Percentiles rank a stretch among this genome's conserved stretches.
Conservation (phyloP, 2,797 vertebrate genomes). For the Bucorvus abyssinicus region DNA sequence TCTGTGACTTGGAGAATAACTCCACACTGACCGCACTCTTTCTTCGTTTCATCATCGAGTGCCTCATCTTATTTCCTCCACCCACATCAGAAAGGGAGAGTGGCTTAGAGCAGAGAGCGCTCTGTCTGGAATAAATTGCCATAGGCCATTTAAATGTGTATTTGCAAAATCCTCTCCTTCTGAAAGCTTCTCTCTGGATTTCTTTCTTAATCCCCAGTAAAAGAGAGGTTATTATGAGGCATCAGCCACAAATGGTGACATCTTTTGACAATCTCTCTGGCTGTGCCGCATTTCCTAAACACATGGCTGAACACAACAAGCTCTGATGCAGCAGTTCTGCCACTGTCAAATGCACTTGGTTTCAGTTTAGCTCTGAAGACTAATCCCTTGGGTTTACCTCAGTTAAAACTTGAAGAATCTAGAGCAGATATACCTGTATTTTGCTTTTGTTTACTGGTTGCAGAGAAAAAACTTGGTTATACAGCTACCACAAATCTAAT, state of each 20-base stretch:
- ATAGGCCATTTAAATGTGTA: not conserved
- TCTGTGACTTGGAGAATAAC: not conserved
- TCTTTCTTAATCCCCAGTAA: not conserved
- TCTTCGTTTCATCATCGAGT: not conserved
- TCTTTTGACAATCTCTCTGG: slow-evolving; percentile 3
- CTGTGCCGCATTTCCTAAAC: not conserved
- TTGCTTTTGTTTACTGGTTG: not conserved
- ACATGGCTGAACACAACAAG: not conserved
- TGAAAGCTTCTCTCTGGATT: not conserved
- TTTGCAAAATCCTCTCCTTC: slow-evolving; percentile 1
- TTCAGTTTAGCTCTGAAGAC: not conserved
- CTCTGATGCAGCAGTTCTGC: not conserved
- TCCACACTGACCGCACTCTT: not conserved
- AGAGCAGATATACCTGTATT: not conserved
- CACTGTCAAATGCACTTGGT: not conserved
- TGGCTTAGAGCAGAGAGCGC: not conserved
- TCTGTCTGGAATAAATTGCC: not conserved
- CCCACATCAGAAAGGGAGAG: not conserved
- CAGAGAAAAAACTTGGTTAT: not conserved
- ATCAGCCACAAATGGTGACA: slow-evolving; percentile 1
- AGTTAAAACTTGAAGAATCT: not conserved
- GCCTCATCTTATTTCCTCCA: not conserved
- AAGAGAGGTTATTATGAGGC: not conserved
- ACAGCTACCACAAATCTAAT: not conserved
- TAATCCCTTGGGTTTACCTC: not conserved